phyloP scores from a whole-genome alignment of 2,113 vertebrate species.

The Oncorhynchus mykiss region DNA sequence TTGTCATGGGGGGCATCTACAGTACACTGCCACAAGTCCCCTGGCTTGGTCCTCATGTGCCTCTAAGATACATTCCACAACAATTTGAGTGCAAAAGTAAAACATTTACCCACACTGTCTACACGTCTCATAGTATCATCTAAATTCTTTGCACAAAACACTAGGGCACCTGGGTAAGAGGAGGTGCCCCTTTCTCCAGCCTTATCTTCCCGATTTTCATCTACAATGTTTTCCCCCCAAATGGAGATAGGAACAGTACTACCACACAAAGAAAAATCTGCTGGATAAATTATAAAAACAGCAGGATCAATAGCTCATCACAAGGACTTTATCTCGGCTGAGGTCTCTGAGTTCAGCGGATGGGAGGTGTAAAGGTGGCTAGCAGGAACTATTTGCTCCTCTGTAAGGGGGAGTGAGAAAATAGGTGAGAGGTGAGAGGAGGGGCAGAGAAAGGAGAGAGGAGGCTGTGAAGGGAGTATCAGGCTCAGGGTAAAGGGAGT shows the following conservation, averaged over 20 bases:
- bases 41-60: too few relatives aligned
- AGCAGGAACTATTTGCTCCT: not conserved
- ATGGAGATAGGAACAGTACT: not conserved
- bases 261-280: not conserved
- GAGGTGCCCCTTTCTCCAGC: not conserved
- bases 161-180: too few relatives aligned
- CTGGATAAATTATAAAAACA: not conserved
- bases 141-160: too few relatives aligned
- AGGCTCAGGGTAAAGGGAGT: not conserved
- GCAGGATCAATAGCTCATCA: slow-evolving; percentile 2
- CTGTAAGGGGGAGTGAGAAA: not conserved
- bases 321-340: not conserved
- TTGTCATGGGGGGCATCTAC: too few relatives aligned
- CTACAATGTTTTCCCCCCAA: not conserved
- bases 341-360: not conserved
- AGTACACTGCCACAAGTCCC: too few relatives aligned
- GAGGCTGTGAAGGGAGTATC: not conserved
- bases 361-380: not conserved
- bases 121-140: too few relatives aligned
- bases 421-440: not conserved
- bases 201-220: not conserved
- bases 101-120: too few relatives aligned
- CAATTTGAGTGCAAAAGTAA: too few relatives aligned
- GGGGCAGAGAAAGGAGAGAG: not conserved
- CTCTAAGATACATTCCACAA: too few relatives aligned